Evolutionary conservation across 2,113 vertebrate genomes (phyloP).

Genomic region (Sapajus apella): DNA sequence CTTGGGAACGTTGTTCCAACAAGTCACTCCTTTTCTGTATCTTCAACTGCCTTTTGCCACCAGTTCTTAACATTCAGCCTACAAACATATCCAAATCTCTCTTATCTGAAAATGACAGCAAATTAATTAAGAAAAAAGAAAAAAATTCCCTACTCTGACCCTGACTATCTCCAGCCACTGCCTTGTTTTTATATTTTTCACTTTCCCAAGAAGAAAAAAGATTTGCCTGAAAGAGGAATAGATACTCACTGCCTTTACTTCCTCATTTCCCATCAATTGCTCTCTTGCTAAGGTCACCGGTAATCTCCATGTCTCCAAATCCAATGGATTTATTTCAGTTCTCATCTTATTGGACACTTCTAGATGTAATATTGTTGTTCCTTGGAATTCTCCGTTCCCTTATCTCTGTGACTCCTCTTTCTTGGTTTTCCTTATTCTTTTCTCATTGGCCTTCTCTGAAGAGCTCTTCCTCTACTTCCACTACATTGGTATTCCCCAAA

Average conservation of each 20-base stretch:
- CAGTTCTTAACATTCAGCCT: background rate
- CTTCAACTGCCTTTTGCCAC: background rate
- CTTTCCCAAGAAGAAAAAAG: background rate
- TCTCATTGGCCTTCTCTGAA: background rate
- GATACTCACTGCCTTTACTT: background rate
- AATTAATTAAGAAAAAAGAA: background rate
- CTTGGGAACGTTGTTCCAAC: background rate
- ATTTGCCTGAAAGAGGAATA: background rate
- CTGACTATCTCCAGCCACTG: background rate
- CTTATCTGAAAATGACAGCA: constrained; percentile 26
- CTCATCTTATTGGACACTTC: background rate
- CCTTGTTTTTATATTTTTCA: background rate
- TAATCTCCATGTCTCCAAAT: background rate
- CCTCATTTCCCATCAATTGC: background rate
- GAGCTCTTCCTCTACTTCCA: background rate
- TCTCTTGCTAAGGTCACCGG: background rate
- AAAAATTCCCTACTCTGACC: background rate
- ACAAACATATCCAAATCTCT: background rate
- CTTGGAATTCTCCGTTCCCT: background rate
- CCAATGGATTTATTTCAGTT: background rate
- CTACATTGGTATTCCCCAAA: background rate
- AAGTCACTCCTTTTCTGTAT: background rate
- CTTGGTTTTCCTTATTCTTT: background rate
- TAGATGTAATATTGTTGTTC: background rate
- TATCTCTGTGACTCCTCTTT: background rate